Percentiles rank a stretch among this genome's conserved stretches.
These are phyloP conservation scores for Agrochola circellaris DNA, from an alignment of 2,888 invertebrate genomes.

Conservation along the genomic window DNA sequence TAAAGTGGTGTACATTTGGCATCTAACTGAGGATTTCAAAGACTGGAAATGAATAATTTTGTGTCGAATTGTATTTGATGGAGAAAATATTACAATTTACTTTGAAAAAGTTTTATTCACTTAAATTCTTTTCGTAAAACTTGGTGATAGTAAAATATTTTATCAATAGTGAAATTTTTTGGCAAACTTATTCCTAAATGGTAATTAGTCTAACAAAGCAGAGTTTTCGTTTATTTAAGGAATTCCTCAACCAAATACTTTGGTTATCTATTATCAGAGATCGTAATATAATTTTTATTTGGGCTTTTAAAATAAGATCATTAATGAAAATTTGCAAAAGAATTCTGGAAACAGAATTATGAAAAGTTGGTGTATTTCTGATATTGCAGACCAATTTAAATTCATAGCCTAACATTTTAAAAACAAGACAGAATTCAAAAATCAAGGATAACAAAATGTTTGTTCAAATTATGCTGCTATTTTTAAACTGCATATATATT, in stretches of 20 bases:
- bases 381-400: slow-evolving; percentile 1
- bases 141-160: not conserved
- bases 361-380: not conserved
- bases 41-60: not conserved
- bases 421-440: not conserved
- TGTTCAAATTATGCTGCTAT: not conserved
- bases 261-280: slow-evolving; percentile 19
- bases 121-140: not conserved
- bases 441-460: not conserved
- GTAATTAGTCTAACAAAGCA: not conserved
- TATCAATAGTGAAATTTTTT: not conserved
- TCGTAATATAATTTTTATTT: slow-evolving; percentile 10
- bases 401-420: not conserved
- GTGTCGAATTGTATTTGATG: not conserved
- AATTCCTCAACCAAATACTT: slow-evolving; percentile 7
- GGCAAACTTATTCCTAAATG: not conserved
- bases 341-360: not conserved
- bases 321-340: not conserved
- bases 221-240: slow-evolving; percentile 5
- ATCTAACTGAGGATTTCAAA: not conserved
- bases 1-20: not conserved
- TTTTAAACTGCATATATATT: not conserved
- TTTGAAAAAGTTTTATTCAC: not conserved
- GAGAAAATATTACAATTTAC: not conserved
- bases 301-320: not conserved